These are phyloP conservation scores for Mythimna albipuncta DNA, from an alignment of 2,888 invertebrate species.

Conservation along the genomic window DNA sequence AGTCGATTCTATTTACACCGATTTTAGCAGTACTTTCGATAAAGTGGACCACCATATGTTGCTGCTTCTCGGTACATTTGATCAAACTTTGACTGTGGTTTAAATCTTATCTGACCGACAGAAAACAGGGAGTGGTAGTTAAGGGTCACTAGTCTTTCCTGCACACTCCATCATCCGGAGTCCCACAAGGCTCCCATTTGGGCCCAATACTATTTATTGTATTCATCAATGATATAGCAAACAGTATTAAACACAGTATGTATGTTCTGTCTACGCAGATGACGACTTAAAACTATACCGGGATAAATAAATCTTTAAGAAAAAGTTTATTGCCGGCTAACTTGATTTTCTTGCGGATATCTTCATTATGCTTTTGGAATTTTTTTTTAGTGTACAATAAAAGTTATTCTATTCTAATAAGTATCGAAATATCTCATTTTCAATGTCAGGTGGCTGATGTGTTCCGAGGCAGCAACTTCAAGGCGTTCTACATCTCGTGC, in stretches of 20 bases:
- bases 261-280: not conserved
- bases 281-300: not conserved
- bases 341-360: too few species aligned
- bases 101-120: not conserved
- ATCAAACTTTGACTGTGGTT: not conserved
- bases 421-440: not conserved
- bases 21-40: too few species aligned
- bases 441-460: conserved; percentile 87
- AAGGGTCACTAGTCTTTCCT: not conserved
- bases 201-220: not conserved
- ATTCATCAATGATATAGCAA: not conserved
- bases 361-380: too few species aligned
- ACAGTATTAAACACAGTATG: not conserved
- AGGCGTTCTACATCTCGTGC: conserved; percentile 94
- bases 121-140: not conserved
- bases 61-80: not conserved
- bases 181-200: not conserved
- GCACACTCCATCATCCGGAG: not conserved
- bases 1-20: too few species aligned
- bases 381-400: too few species aligned
- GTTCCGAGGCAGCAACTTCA: conserved; percentile 92
- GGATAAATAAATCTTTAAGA: too few species aligned
- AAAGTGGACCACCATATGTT: too few species aligned
- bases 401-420: too few species aligned
- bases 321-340: too few species aligned